Evolutionary conservation across 1,140 invertebrate genomes (phyloP), one percentile per base, ranked within the genome.

Genomic region (Drosophila fuyamai): DNA sequence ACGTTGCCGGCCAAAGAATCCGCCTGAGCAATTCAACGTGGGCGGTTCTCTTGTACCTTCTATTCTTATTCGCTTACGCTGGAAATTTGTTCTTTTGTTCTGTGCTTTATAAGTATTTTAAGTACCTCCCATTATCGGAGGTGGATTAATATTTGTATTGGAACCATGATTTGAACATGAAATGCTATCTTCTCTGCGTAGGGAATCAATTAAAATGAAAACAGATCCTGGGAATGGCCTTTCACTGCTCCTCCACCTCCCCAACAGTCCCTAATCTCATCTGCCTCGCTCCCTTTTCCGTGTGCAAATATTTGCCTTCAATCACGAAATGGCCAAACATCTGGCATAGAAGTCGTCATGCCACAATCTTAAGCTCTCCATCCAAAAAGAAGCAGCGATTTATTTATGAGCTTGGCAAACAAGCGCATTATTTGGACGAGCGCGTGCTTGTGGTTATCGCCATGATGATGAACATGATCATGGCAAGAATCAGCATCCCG

Each of bases 371-470:
- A 76, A 76, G 61, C 40, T 47, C 74, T 14, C 40, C 36, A 50
- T 32, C 59, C 29, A 40, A 56, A 60, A 62, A 71, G 65, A 70
- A 18, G 66, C 51, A 41, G 72, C 67, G 83, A 88, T 83, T 89
- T 89, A 88, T 88, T 88, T 88, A 88, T 88, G 83, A 59, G 63
- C 58, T 40, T 50, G 53, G 84, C 84, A 88, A 88, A 89, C 83
- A 88, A 88, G 81, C 83, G 83, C 84, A 88, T 77, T 89, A 77
- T 88, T 89, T 88, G 76, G 29, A 83, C 66, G 63, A 65, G 61
- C 63, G 76, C 66, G 76, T 86, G 75, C 63, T 67, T 60, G 56
- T 55, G 51, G 54, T 74, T 54, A 74, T 74, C 70, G 38, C 36
- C n/a, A 53, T 67, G 65, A 73, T 83, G 66, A 74, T 68, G 50